Evolutionary conservation across 2,797 vertebrate genomes (phyloP), one percentile per base, ranked within the genome.

Genomic region (Champsocephalus gunnari): DNA sequence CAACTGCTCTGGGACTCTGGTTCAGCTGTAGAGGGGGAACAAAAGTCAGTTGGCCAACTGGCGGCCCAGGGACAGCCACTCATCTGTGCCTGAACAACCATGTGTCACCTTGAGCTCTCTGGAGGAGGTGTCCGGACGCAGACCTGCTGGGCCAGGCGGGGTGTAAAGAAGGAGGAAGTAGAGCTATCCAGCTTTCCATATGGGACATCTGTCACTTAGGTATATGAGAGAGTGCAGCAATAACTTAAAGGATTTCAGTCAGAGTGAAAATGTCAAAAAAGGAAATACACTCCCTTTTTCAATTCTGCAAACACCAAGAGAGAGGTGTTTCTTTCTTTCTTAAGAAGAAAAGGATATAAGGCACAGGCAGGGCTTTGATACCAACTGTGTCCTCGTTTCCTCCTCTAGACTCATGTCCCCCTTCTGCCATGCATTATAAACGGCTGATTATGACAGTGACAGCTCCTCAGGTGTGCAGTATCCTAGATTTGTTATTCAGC

Each of bases 381-480:
- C 71, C 82, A 54, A 81, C 79, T 80, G 84, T 89, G 88, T 92
- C 90, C 87, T 88, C 65, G 32, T 91, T 89, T 91, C 79, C 87
- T 85, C 86, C 81, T 81, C 86, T 84, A 83, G 38, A 82, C 89
- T 88, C 75, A 71, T 66, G 84, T 84, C 83, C 89, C 79, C 87
- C 78, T 91, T 89, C 87, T 88, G 88, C 87, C 87, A 71, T 76
- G 87, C 91, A 92, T 92, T 92, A 92, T 92, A 92, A 93, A 92
- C 85, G 88, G 84, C 78, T 90, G 90, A 94, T 93, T 90, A 92
- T 92, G 91, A 92, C 89, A 88, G 80, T 90, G 92, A 92, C 90
- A 89, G 90, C 90, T 92, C 89, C 85, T 92, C 92, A 93, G 92
- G 92, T 93, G 92, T 90, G 87, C 89, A 83, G 85, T 75, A 88